Evolutionary conservation across 2,888 invertebrate genomes (phyloP), one percentile per base, ranked within the genome.

Genomic region (Aromia moschata): DNA sequence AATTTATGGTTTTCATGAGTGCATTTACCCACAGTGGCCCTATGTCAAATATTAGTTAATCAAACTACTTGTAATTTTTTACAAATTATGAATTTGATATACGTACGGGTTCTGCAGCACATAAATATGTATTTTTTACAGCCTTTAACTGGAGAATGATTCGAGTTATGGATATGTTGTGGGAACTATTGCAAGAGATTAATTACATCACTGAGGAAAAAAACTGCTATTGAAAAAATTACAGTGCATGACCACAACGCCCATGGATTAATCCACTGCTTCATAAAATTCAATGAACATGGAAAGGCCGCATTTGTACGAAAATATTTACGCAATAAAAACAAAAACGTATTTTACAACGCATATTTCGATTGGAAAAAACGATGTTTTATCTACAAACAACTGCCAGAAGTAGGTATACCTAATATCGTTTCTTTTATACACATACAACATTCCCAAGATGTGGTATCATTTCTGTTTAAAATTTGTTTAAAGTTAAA

Each of bases 291-390:
- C 17, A 52, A 18, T 15, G 52, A 52, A 17, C 52, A 52, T 17
- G 52, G 52, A 9, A 52, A 52, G 12, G 52, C 52, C 3, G 52
- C 52, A 1, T 16, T 5, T 12, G 31, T 33, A 31, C 14, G 52
- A 31, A 52, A 52, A 17, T 17, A 52, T 52, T 41, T 52, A 12
- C 17, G 52, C 3, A 52, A 52, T 17, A 52, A 41, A 31, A 52
- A 52, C 7, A 52, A 52, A 30, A 41, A 17, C n/a, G 9, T 17
- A n/a, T 52, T 41, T 17, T 41, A 52, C 11, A 31, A 52, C 12
- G 52, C 52, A 1, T 41, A 31, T 12, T 52, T 52, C 12, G 52
- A 52, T 11, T 52, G 52, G 52, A 52, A 52, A n/a, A 52, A 52
- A n/a, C 40, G 52, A 41, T 52, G 52, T 9, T 30, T 5, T 2